Conservation (phyloP, 2,113 vertebrate genomes). For the Enhydra lutris region DNA sequence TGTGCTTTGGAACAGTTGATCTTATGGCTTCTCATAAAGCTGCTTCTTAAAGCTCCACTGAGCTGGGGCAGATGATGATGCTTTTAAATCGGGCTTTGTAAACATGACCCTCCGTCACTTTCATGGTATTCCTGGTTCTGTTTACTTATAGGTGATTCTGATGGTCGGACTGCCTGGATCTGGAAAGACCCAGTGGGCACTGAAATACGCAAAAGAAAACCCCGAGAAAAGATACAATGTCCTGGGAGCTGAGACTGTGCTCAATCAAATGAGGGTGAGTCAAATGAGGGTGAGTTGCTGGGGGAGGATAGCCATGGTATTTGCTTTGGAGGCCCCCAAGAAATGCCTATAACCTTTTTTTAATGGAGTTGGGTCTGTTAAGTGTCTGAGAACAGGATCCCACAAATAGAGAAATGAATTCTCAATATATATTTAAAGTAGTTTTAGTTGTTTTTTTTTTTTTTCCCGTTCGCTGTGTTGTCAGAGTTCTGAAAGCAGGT, state of each 20-base stretch:
- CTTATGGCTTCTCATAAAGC: not conserved
- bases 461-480: not conserved
- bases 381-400: not conserved
- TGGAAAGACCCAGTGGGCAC: constrained; percentile 92
- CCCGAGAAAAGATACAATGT: constrained; percentile 87
- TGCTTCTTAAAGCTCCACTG: not conserved
- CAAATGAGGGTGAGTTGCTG: constrained; percentile 86
- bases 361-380: not conserved
- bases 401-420: not conserved
- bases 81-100: not conserved
- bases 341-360: not conserved
- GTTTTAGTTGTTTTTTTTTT: not conserved
- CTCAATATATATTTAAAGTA: not conserved
- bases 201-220: constrained; percentile 83
- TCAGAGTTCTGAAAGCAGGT: constrained; percentile 1
- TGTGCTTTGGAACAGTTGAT: not conserved
- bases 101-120: not conserved
- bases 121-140: not conserved
- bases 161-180: constrained; percentile 93
- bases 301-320: not conserved
- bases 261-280: no score
- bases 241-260: constrained; percentile 87
- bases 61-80: not conserved
- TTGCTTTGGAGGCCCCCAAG: not conserved
- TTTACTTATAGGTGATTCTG: constrained; percentile 84